These are phyloP conservation scores for Eudyptes chrysolophus DNA, from an alignment of 2,113 vertebrate genomes.

Conservation along the genomic window DNA sequence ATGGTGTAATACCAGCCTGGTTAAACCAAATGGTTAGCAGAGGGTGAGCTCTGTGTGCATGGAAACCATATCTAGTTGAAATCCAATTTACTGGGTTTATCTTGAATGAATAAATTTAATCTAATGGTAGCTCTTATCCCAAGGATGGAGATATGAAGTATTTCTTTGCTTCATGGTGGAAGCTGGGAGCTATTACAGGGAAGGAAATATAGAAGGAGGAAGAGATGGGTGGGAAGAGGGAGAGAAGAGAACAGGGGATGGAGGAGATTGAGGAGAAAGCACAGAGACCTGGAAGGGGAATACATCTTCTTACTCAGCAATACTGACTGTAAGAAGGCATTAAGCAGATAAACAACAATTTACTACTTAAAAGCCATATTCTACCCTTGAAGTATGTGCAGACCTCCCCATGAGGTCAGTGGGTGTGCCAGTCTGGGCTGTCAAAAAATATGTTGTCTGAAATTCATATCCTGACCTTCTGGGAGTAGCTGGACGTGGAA, in stretches of 20 bases:
- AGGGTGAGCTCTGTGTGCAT: not conserved
- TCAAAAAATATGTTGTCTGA: conserved; percentile 5
- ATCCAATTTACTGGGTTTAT: not conserved
- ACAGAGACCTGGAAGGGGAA: not conserved
- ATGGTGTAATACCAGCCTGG: not conserved
- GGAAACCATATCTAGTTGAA: not conserved
- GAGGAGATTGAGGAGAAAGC: not conserved
- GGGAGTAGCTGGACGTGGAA: not conserved
- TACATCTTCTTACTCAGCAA: not conserved
- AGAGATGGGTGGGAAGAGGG: not conserved
- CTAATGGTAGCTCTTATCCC: not conserved
- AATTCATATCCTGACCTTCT: not conserved
- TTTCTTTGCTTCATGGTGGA: not conserved
- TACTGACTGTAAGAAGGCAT: not conserved
- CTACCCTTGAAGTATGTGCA: conserved; percentile 34
- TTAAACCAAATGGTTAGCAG: not conserved
- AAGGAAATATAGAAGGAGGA: not conserved
- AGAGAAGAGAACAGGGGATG: not conserved
- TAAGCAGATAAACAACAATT: conserved; percentile 8
- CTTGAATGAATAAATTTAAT: not conserved
- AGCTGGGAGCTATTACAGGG: not conserved
- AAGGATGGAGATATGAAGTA: not conserved
- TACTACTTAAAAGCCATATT: conserved; percentile 1
- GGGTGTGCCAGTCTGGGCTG: conserved; percentile 56
- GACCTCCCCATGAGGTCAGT: conserved; percentile 55